Conservation (phyloP, 2,888 invertebrate species). For the Ditylenchus weischeri region DNA sequence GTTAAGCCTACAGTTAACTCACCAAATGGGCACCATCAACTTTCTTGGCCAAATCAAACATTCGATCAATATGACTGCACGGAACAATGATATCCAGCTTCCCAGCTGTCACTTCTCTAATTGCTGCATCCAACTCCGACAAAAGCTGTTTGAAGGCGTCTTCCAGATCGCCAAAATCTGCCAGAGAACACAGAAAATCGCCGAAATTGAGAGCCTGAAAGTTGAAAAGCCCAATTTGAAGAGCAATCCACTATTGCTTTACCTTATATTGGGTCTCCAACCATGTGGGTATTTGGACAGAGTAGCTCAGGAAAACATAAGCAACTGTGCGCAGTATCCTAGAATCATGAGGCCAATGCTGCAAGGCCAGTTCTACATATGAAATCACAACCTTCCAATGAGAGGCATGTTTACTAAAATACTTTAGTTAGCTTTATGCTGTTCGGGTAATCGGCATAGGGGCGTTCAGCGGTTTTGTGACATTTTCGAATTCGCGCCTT, state of each 20-base stretch:
- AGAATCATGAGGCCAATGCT: constrained; percentile 24
- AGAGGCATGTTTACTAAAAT: constrained; percentile 15
- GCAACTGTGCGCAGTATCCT: constrained; percentile 31
- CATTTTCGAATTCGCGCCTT: too few species aligned
- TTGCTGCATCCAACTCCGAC: constrained; percentile 17
- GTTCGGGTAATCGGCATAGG: too few species aligned
- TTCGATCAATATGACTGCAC: constrained; percentile 25
- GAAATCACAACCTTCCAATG: constrained; percentile 40
- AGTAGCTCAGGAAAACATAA: constrained; percentile 25
- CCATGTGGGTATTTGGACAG: constrained; percentile 35
- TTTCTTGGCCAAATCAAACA: constrained; percentile 25
- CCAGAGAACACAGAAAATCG: constrained; percentile 41
- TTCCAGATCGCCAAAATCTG: constrained; percentile 40
- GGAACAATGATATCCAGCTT: constrained; percentile 22
- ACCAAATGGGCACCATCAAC: neutral
- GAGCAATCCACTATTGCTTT: neutral
- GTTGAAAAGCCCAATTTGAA: neutral
- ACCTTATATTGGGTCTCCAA: constrained; percentile 28
- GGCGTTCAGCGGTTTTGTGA: too few species aligned
- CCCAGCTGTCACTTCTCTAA: constrained; percentile 6
- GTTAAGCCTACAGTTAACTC: neutral
- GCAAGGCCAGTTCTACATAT: constrained; percentile 34
- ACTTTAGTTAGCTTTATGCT: neutral
- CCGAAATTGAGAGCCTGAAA: constrained; percentile 41
- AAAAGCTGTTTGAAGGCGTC: constrained; percentile 34